Evolutionary conservation across 2,113 vertebrate species (phyloP).

Genomic region (Anguilla rostrata): DNA sequence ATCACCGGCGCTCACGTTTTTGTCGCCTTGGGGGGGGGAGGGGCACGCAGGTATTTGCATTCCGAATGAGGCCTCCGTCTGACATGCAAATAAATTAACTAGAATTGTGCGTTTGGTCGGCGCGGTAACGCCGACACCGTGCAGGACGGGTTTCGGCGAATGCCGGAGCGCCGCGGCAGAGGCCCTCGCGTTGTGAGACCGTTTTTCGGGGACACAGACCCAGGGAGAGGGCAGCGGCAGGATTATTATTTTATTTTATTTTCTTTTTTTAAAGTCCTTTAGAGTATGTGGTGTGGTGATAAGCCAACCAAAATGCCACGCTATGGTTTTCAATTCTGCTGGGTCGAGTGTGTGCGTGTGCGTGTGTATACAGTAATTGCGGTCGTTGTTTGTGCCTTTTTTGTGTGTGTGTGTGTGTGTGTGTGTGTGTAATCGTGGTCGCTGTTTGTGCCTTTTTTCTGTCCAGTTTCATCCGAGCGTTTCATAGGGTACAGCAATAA

Average conservation of each 20-base stretch:
- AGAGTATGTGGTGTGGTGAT: not conserved
- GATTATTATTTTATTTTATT: not conserved
- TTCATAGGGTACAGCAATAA: not conserved
- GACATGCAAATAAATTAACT: conserved; percentile 68
- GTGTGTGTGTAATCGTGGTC: not conserved
- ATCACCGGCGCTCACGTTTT: conserved; percentile 16
- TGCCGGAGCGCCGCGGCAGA: not conserved
- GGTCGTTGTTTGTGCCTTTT: not conserved
- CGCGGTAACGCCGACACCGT: conserved; percentile 48
- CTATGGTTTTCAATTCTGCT: not conserved
- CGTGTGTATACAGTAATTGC: not conserved
- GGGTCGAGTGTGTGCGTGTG: not conserved
- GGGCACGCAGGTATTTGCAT: conserved; percentile 68
- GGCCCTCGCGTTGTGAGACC: not conserved
- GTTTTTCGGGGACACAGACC: not conserved
- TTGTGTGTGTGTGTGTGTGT: not conserved
- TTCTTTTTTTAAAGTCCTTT: not conserved
- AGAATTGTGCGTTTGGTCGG: conserved; percentile 65
- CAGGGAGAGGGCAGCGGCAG: not conserved
- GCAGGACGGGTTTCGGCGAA: conserved; percentile 29
- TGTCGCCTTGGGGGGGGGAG: conserved; percentile 18
- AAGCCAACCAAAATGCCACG: not conserved
- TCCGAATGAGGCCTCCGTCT: conserved; percentile 66
- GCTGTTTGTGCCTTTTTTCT: not conserved
- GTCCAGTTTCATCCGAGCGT: not conserved